These are phyloP conservation scores for Periparus ater DNA, from an alignment of 2,797 vertebrate genomes.

Conservation along the genomic window DNA sequence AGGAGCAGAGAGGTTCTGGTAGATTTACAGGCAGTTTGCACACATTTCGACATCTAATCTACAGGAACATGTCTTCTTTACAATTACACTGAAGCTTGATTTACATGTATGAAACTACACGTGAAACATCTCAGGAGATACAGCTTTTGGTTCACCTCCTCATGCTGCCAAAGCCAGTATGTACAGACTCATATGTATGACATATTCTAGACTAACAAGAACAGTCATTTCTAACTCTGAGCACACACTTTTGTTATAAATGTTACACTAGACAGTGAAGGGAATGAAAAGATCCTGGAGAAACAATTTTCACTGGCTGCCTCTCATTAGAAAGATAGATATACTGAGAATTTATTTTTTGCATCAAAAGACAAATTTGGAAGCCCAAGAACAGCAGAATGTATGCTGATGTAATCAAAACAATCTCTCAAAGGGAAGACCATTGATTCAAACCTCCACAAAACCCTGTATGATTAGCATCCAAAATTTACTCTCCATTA, in stretches of 20 bases:
- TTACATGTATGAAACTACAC: neutral
- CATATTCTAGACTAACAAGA: neutral
- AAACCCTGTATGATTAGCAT: neutral
- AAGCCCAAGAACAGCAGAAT: neutral
- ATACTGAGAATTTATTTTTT: neutral
- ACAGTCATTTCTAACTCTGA: neutral
- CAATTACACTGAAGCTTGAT: neutral
- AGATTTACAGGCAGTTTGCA: neutral
- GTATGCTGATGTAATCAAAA: neutral
- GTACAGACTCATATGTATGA: neutral
- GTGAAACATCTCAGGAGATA: neutral
- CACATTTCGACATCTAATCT: neutral
- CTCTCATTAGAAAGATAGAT: neutral
- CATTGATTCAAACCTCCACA: neutral
- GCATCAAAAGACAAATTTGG: neutral
- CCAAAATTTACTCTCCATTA: neutral
- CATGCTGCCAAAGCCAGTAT: neutral
- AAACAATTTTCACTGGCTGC: neutral
- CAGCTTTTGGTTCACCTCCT: neutral
- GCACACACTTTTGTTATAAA: neutral
- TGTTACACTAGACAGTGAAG: neutral
- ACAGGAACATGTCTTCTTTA: neutral
- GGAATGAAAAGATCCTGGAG: neutral
- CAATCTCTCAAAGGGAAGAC: neutral
- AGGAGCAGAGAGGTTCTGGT: neutral